Evolutionary conservation across 2,888 invertebrate genomes (phyloP).

Genomic region (Pterostichus madidus): DNA sequence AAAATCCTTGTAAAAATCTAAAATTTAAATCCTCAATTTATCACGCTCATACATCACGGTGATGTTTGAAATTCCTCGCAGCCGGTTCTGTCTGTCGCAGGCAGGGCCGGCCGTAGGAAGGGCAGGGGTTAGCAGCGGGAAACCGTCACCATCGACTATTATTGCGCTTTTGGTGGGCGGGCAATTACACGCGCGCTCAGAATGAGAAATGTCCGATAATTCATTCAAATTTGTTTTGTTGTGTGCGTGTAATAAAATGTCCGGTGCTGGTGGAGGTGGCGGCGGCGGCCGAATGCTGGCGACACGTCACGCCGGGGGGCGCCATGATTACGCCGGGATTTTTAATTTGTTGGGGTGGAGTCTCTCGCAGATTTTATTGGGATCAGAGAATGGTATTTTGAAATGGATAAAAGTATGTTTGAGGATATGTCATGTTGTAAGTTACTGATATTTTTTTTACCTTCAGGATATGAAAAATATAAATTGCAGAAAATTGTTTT

Average conservation of each 20-base stretch:
- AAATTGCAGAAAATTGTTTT: too few species aligned
- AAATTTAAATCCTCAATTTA: slow-evolving; percentile 19
- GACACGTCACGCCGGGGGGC: slow-evolving; percentile 32
- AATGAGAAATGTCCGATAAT: slow-evolving; percentile 66
- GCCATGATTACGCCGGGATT: slow-evolving; percentile 6
- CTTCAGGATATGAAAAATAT: too few species aligned
- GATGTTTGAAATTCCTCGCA: background rate
- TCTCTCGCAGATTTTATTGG: slow-evolving; percentile 17
- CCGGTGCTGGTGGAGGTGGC: slow-evolving; percentile 11
- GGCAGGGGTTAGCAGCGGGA: slow-evolving; percentile 12
- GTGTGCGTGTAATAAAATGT: slow-evolving; percentile 62
- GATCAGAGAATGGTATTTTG: too few species aligned
- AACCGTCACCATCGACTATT: slow-evolving; percentile 42
- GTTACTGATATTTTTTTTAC: too few species aligned
- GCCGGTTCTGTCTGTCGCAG: slow-evolving; percentile 1
- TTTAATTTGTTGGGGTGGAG: slow-evolving; percentile 40
- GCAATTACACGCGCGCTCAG: slow-evolving; percentile 50
- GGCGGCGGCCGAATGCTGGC: slow-evolving; percentile 22
- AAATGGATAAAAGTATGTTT: too few species aligned
- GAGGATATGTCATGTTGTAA: too few species aligned
- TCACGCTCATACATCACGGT: slow-evolving; percentile 6
- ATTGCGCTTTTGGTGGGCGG: slow-evolving; percentile 57
- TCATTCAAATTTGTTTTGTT: slow-evolving; percentile 66
- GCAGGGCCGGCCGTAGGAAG: slow-evolving; percentile 1
- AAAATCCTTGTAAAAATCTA: slow-evolving; percentile 12